Conservation (phyloP, 2,113 vertebrate species). For the Rhinogobius similis region DNA sequence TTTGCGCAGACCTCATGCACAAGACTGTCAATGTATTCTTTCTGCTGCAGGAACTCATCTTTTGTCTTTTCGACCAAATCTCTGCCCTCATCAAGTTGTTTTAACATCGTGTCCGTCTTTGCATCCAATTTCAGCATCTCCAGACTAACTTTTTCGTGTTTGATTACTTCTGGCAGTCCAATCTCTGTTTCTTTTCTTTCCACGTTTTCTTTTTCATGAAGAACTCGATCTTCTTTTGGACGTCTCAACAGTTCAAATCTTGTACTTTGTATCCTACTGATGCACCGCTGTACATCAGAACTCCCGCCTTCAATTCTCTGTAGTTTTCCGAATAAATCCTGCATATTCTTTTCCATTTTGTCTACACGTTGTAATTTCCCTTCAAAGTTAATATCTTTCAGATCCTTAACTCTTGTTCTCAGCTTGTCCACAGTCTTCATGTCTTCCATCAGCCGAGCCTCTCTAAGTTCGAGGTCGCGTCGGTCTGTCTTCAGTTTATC, state of each 20-base stretch:
- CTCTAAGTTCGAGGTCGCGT: neutral
- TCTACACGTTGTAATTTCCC: neutral
- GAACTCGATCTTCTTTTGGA: neutral
- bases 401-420: neutral
- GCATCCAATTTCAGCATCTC: neutral
- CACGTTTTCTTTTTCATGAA: neutral
- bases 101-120: neutral
- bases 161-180: neutral
- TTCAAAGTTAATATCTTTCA: neutral
- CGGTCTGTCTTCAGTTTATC: neutral
- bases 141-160: neutral
- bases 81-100: neutral
- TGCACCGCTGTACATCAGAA: neutral
- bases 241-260: neutral
- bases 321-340: neutral
- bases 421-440: neutral
- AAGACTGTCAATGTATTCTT: neutral
- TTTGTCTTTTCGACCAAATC: constrained; percentile 3
- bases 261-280: neutral
- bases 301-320: neutral
- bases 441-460: neutral
- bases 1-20: neutral
- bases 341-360: neutral
- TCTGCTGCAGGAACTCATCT: neutral
- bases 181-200: neutral